Evolutionary conservation across 2,888 invertebrate species (phyloP), one percentile per base, ranked within the genome.

Genomic region (Brachycybe producta): DNA sequence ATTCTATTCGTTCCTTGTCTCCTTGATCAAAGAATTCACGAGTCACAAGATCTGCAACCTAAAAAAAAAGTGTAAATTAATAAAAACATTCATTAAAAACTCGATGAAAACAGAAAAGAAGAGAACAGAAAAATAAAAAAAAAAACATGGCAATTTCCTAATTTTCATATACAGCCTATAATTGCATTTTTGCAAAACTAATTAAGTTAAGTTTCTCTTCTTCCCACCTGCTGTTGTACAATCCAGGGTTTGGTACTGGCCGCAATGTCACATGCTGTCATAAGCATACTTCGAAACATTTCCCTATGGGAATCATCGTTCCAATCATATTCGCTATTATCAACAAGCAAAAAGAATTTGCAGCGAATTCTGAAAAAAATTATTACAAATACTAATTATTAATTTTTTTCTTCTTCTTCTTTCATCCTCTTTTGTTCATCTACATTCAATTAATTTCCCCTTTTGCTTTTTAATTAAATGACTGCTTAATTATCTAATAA

Each of bases 21-120:
- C 91, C 90, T 49, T 59, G 56, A 21, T 90, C 79, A 68, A 91
- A 91, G 73, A 91, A 91, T 69, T 91, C 91, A 1, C 84, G 84
- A 55, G 87, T 86, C 1, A 91, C 90, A 30, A 91, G 72, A 57
- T 87, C 87, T 2, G 90, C 90, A 2, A 54, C 52, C 50, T 49
- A 13, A n/a, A 50, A 44, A 50, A 21, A 23, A 21, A n/a, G 30
- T 26, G 15, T 13, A 17, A 19, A 38, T 8, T 11, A 38, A 19
- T 23, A 42, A 19, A 24, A 42, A 24, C 7, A 42, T 42, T 38
- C 8, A 15, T 8, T 11, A 15, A 32, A 13, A 11, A 30, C 32
- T 30, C 32, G 32, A 32, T 32, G 11, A 32, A 32, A 32, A 32
- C 11, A 11, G 32, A n/a, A 32, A 32, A 32, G n/a, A 11, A 11